These are phyloP conservation scores for Alentia gelatinosa DNA, from an alignment of 2,888 invertebrate species.

Conservation along the genomic window DNA sequence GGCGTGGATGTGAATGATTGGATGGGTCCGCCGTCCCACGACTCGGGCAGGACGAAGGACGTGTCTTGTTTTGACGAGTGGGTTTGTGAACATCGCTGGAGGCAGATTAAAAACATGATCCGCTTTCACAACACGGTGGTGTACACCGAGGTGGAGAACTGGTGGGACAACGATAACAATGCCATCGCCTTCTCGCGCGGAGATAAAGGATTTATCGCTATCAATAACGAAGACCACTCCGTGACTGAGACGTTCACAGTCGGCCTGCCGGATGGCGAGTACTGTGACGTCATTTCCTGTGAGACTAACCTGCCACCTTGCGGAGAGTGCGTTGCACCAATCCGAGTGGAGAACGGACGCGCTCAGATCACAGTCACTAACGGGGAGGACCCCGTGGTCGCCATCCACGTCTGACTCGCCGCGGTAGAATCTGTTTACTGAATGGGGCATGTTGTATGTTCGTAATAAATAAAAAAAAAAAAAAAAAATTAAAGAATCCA, in stretches of 20 bases:
- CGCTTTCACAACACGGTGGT: conserved; percentile 74
- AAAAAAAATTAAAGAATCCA: too few species aligned
- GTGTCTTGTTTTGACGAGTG: conserved; percentile 70
- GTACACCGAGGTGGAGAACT: conserved; percentile 70
- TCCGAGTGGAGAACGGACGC: conserved; percentile 85
- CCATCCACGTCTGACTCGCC: conserved; percentile 84
- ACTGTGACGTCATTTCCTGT: conserved; percentile 78
- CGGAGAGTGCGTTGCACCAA: conserved; percentile 63
- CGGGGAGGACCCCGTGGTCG: conserved; percentile 85
- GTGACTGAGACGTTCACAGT: conserved; percentile 73
- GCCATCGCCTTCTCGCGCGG: conserved; percentile 77
- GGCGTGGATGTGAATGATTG: conserved; percentile 62
- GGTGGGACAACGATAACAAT: conserved; percentile 72
- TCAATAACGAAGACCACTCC: conserved; percentile 71
- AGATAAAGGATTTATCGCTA: conserved; percentile 76
- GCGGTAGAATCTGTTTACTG: too few species aligned
- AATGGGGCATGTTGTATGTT: too few species aligned
- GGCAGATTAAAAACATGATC: conserved; percentile 76
- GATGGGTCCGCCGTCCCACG: conserved; percentile 65
- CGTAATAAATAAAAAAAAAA: too few species aligned
- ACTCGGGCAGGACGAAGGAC: conserved; percentile 70
- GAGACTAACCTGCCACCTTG: conserved; percentile 57
- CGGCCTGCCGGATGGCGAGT: conserved; percentile 77
- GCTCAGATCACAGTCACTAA: conserved; percentile 84
- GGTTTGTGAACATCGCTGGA: conserved; percentile 79